Base-by-base conservation (phyloP, 2,888 invertebrate genomes). In the Drosophila prolongata region DNA sequence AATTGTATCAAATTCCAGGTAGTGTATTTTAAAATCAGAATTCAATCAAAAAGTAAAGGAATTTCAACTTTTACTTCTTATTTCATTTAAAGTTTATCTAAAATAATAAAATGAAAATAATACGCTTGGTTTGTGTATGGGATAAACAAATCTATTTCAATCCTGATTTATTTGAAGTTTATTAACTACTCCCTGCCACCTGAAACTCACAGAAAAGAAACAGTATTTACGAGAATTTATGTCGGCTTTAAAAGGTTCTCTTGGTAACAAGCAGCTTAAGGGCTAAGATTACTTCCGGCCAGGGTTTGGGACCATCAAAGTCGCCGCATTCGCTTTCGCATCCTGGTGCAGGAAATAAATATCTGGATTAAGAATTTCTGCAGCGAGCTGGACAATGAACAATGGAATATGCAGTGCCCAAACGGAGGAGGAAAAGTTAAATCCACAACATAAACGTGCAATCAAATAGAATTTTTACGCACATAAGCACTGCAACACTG, bases 381-480 rank as follows among this genome's bases (percentile, higher is more conserved):
- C 56, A 70, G 70, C 40, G 27, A 27, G 6, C 50, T 42, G 44
- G 44, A 38, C 40, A 53, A 64, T 72, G 57, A 57, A 72, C 72
- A 71, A 71, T 57, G 57, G 40, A 56, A 42, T 40, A 58, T 19
- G 16, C 56, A 30, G 30, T n/a, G 16, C n/a, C 14, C 34, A 9
- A 9, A 8, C 53, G 16, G 10, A 11, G 27, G 54, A 9, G 40
- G 11, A 56, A 56, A 64, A 54, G 57, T 57, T 44, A 49, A 64
- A 30, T 64, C 47, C 71, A 74, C 49, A 38, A 47, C 61, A 75
- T 80, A 78, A 82, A 75, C 71, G 75, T 75, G 70, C 82, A 87
- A 87, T 85, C 83, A 83, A 86, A 83, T 79, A 82, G 88, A 79
- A 88, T 86, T 79, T 86, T 77, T 87, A 87, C 83, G 78, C 83